A percentile compares a stretch with the other conserved stretches of the same genome.
phyloP scores from a whole-genome alignment of 2,113 vertebrate genomes.

The Podarcis raffonei region DNA sequence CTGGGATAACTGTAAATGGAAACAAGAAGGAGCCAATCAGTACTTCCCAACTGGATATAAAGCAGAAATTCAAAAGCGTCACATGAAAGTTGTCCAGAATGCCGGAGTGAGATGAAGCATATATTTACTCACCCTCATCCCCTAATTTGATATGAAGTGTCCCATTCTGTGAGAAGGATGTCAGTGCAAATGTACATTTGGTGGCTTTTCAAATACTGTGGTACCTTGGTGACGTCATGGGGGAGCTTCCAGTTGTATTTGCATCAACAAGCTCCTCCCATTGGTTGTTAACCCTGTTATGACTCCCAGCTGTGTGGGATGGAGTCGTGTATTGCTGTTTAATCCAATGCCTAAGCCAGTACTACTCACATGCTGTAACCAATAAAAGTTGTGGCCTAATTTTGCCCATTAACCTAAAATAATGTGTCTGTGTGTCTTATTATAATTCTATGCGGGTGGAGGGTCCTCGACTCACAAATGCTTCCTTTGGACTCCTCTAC shows the following conservation, averaged over 20 bases:
- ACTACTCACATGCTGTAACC: no score
- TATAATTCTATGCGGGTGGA: no score
- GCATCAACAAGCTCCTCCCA: no score
- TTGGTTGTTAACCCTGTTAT: no score
- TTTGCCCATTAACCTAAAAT: no score
- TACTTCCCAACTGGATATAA: not conserved
- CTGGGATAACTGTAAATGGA: not conserved
- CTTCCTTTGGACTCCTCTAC: not conserved
- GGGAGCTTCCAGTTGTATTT: no score
- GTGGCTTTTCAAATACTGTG: not conserved
- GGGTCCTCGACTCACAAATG: not conserved
- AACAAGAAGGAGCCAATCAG: constrained; percentile 15
- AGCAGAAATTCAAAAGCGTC: not conserved
- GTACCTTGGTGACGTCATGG: no score
- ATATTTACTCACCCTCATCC: not conserved
- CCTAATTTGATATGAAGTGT: not conserved
- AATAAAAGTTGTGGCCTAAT: no score
- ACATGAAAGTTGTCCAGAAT: not conserved
- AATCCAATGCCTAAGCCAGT: no score
- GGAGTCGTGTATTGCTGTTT: no score
- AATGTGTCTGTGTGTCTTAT: no score
- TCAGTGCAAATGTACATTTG: not conserved
- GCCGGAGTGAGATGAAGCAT: not conserved
- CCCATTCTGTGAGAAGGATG: not conserved
- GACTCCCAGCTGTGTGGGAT: no score